Base-by-base conservation (phyloP, 1,140 invertebrate genomes). In the Plodia interpunctella region DNA sequence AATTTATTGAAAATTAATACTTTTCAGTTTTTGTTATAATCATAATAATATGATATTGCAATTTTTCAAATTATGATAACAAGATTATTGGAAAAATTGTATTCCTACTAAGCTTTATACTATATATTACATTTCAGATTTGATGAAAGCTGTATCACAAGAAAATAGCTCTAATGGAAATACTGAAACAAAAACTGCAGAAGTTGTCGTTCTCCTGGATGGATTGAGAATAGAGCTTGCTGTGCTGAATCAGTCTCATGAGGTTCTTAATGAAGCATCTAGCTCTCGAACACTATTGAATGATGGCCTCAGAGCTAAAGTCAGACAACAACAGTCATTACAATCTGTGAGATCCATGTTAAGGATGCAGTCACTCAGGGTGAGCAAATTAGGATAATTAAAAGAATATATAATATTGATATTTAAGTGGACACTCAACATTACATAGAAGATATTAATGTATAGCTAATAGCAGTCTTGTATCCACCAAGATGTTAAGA, bases 251-350 rank as follows among this genome's bases (percentile, higher is more conserved):
- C 84, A 86, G 57, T 74, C 78, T 25, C 80, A 79, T 62, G 84
- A 88, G 71, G 49, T 78, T 20, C 61, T 79, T 17, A 80, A 76
- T 19, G 87, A 86, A 66, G 62, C 72, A 20, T 55, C 65, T 13
- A 80, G 69, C 66, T 73, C 75, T 6, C 64, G 92, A 30, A 93
- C 91, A 74, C 91, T 94, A 69, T 88, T 95, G 17, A 94, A 92
- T 82, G 93, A 93, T 6, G 94, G 94, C 8, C 91, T 96, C 35
- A 84, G 94, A 20, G 94, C 92, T 8, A 91, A 94, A 28, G 91
- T 93, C 67, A 89, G 94, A 72, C 72, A 92, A 55, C 91, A 92
- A 32, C 92, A 91, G 49, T 82, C 76, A 72, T 38, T 70, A 21
- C 85, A 88, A 57, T 66, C 74, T 28, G 57, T 80, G 17, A 66